These are phyloP conservation scores for Cremastinae sp. DNA, from an alignment of 2,888 invertebrate genomes.

Conservation along the genomic window DNA sequence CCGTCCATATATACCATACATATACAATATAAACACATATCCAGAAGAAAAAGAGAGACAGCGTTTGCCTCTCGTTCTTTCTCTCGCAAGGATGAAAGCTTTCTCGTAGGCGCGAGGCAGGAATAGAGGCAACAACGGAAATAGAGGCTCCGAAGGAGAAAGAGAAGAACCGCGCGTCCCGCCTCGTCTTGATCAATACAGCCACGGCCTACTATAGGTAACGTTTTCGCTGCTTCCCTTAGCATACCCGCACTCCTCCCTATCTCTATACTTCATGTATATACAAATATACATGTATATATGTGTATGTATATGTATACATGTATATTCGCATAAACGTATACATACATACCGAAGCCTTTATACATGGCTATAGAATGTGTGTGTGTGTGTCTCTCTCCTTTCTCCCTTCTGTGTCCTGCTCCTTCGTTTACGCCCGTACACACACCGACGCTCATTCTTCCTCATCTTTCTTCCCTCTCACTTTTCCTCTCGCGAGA, in stretches of 20 bases:
- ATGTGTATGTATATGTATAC: background rate
- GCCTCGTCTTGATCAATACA: conserved; percentile 78
- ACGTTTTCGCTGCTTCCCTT: conserved; percentile 74
- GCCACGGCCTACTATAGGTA: conserved; percentile 78
- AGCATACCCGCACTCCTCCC: conserved; percentile 59
- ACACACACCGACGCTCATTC: conserved; percentile 59
- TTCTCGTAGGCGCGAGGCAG: conserved; percentile 75
- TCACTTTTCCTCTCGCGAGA: conserved; percentile 5
- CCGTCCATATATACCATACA: no score
- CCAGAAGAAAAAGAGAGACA: conserved; percentile 56
- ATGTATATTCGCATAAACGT: background rate
- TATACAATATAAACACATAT: no score
- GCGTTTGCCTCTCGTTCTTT: conserved; percentile 4
- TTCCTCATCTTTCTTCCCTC: conserved; percentile 54
- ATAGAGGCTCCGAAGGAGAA: conserved; percentile 76
- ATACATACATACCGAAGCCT: no score
- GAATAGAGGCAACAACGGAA: conserved; percentile 78
- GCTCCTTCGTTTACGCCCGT: conserved; percentile 6
- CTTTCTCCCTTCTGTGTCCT: conserved; percentile 49
- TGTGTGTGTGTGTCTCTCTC: conserved; percentile 22
- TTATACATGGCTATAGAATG: background rate
- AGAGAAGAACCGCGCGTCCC: conserved; percentile 63
- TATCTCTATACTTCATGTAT: conserved; percentile 20
- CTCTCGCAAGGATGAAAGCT: conserved; percentile 60
- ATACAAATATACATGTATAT: conserved; percentile 2